Evolutionary conservation across 2,797 vertebrate species (phyloP), one percentile per base, ranked within the genome.

Genomic region (Alosa sapidissima): DNA sequence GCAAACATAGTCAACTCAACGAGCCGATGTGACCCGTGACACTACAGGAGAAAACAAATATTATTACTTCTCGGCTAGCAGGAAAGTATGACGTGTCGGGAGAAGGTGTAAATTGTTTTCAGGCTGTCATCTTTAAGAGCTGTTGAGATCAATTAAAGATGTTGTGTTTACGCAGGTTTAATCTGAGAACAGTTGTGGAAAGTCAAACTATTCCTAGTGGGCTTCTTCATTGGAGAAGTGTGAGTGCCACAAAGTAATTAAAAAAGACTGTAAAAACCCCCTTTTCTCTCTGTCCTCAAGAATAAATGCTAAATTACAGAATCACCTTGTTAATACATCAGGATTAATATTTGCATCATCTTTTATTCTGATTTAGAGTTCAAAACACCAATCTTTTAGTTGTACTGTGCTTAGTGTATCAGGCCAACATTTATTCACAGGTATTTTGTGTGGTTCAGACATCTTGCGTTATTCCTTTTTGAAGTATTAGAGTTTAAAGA

Each of bases 91-190:
- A 16, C 54, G n/a, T 24, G 19, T 48, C 41, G 19, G 75, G 87
- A 85, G 82, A 88, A 88, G 81, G 84, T 88, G 89, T 89, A 90
- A 88, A 89, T 90, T 88, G 82, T 90, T 90, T 90, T 89, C 87
- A 87, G 86, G 55, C 88, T 85, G 88, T 89, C 86, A 54, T 83
- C 85, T 88, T 87, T 87, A 89, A 82, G 72, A 89, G 84, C 83
- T 87, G 86, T 84, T 88, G 78, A 89, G 84, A 85, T 90, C 81
- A 86, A 88, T 88, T 87, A 89, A 85, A 84, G 81, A 86, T 82
- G 88, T 81, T 45, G 9, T 85, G 84, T 78, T 78, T 78, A 21
- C 2, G 52, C 24, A 28, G 14, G 85, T 86, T 83, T 84, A 88
- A 85, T 85, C 85, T 82, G 60, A 89, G 86, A 45, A 16, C 45